A percentile compares a stretch with the other conserved stretches of the same genome.
These are phyloP conservation scores for Armadillidium nasatum DNA, from an alignment of 1,140 invertebrate species.

Conservation along the genomic window DNA sequence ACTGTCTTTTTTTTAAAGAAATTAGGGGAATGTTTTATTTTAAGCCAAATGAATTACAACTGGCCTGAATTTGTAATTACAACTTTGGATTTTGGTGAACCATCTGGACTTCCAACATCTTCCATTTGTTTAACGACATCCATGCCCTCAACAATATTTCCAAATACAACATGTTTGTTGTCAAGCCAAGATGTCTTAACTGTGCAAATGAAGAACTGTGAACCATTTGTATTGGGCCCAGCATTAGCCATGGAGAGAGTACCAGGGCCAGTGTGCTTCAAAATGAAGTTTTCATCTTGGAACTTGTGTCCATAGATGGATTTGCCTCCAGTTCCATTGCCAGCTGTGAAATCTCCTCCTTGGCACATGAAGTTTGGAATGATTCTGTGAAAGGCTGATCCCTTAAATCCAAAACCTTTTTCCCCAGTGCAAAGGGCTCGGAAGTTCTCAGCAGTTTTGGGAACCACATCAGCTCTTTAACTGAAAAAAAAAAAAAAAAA, in stretches of 20 bases:
- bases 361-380: conserved; percentile 86
- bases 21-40: background rate
- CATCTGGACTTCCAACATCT: conserved; percentile 73
- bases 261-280: conserved; percentile 56
- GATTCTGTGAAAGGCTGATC: conserved; percentile 54
- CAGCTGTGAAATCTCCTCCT: conserved; percentile 89
- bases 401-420: conserved; percentile 71
- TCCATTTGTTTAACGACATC: conserved; percentile 60
- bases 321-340: conserved; percentile 87
- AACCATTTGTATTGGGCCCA: conserved; percentile 82
- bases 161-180: conserved; percentile 85
- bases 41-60: conserved; percentile 50
- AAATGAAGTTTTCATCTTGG: conserved; percentile 80
- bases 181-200: conserved; percentile 63
- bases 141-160: conserved; percentile 68
- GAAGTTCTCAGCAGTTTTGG: conserved; percentile 91
- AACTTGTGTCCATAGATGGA: conserved; percentile 88
- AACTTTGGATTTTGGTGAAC: conserved; percentile 76
- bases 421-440: conserved; percentile 81
- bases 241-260: conserved; percentile 86
- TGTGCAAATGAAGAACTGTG: conserved; percentile 91
- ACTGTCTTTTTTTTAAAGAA: background rate
- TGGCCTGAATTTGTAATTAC: conserved; percentile 83
- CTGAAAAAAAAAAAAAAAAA: no score
- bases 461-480: conserved; percentile 56